These are phyloP conservation scores for Lucilia sericata DNA, from an alignment of 1,140 invertebrate species.

Conservation along the genomic window DNA sequence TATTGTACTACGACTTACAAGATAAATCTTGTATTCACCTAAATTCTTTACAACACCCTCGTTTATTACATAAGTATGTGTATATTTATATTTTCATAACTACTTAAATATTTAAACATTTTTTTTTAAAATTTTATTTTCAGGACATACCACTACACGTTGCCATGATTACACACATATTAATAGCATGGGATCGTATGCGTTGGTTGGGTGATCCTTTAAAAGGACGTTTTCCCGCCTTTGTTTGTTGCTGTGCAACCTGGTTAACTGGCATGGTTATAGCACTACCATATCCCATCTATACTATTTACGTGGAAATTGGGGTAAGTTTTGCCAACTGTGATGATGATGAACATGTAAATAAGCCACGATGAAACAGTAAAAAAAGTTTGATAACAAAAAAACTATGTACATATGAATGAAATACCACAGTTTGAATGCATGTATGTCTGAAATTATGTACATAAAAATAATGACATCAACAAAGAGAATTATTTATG, in stretches of 20 bases:
- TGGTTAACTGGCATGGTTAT: constrained; percentile 79
- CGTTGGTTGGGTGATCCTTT: constrained; percentile 74
- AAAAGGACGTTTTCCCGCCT: constrained; percentile 74
- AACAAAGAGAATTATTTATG: no score
- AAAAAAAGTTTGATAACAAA: neutral
- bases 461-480: no score
- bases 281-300: constrained; percentile 80
- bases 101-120: no score
- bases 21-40: no score
- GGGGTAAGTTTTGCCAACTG: constrained; percentile 69
- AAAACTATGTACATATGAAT: neutral
- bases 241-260: constrained; percentile 75
- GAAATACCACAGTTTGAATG: no score
- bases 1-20: no score
- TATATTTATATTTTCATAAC: no score
- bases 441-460: no score
- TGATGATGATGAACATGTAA: neutral
- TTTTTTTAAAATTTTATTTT: constrained; percentile 47
- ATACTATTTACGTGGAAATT: constrained; percentile 78
- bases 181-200: constrained; percentile 78
- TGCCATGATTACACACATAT: constrained; percentile 77
- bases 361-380: neutral
- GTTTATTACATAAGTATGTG: no score
- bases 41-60: no score
- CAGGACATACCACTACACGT: constrained; percentile 79